Evolutionary conservation across 37 sponge, comb jelly and placozoan genomes (phyloP).

Genomic region (Hexactinellida sp.): DNA sequence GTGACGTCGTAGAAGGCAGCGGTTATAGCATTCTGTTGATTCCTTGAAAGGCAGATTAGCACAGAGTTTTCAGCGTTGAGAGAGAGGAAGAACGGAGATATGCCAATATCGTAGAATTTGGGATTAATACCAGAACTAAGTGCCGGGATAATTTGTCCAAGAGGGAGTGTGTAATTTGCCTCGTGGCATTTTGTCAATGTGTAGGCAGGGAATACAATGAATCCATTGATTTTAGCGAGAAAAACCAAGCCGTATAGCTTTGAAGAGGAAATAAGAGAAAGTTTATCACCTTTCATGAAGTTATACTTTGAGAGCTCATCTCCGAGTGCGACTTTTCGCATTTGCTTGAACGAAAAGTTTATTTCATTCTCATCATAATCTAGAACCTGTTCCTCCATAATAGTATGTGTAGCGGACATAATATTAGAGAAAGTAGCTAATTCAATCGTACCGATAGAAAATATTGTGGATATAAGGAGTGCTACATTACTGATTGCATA

Average conservation of each 20-base stretch:
- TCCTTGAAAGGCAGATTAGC: neutral
- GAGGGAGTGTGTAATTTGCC: neutral
- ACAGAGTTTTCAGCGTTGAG: neutral
- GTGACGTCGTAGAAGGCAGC: neutral
- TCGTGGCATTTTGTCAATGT: neutral
- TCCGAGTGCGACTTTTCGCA: constrained; percentile 12
- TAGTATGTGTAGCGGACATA: too few relatives aligned
- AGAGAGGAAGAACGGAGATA: neutral
- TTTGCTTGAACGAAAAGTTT: neutral
- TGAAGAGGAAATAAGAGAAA: neutral
- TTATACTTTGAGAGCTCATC: neutral
- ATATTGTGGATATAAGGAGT: too few relatives aligned
- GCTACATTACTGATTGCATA: too few relatives aligned
- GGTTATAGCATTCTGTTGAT: neutral
- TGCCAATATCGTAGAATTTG: neutral
- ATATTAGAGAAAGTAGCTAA: too few relatives aligned
- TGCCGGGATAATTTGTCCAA: neutral
- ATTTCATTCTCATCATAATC: neutral
- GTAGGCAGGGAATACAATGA: neutral
- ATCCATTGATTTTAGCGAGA: neutral
- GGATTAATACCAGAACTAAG: neutral
- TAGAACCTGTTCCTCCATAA: neutral
- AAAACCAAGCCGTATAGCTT: neutral
- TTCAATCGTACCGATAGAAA: too few relatives aligned
- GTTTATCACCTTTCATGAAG: constrained; percentile 1